Evolutionary conservation across 2,113 vertebrate genomes (phyloP).

Genomic region (Eurystomus gularis): DNA sequence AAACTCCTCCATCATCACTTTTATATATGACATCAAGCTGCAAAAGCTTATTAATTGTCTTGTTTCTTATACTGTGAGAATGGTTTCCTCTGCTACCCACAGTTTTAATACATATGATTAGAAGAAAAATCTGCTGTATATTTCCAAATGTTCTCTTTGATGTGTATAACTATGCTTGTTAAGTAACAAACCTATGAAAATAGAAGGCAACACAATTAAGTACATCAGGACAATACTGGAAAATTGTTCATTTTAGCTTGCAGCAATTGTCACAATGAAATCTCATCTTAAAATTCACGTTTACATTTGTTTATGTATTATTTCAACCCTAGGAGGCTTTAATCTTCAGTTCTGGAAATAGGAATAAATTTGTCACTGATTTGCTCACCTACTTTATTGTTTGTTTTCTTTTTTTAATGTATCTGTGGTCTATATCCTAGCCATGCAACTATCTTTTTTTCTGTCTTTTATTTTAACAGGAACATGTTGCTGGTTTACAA

Average conservation of each 20-base stretch:
- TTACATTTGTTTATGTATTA: background rate
- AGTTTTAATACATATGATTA: background rate
- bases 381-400: background rate
- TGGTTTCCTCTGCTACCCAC: background rate
- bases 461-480: background rate
- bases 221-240: constrained; percentile 24
- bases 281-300: background rate
- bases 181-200: constrained; percentile 51
- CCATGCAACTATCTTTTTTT: background rate
- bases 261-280: constrained; percentile 7
- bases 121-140: constrained; percentile 12
- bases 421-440: background rate
- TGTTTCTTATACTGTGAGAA: background rate
- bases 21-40: background rate
- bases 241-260: constrained; percentile 46
- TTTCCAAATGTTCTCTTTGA: constrained; percentile 6
- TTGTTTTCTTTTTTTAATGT: background rate
- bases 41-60: background rate
- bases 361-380: background rate
- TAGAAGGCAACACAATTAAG: constrained; percentile 54
- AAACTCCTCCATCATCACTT: background rate
- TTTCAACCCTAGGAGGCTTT: background rate
- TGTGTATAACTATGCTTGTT: constrained; percentile 38
- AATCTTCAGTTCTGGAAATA: background rate
- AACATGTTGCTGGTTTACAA: constrained; percentile 43